Conservation (phyloP, 2,113 vertebrate species). For the Psephotus haematonotus region DNA sequence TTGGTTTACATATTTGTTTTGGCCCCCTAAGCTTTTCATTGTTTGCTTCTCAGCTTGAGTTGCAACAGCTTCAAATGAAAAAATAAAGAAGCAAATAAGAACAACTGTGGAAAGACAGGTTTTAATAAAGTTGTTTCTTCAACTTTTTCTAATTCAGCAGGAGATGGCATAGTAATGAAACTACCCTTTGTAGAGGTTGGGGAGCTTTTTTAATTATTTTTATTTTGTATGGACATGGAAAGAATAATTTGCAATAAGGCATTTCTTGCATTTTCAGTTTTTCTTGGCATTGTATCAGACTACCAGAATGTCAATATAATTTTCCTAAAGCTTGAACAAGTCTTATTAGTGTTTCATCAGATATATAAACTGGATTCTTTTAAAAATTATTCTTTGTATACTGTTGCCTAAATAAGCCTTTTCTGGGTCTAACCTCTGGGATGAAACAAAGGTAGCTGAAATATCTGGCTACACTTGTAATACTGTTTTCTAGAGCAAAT, state of each 20-base stretch:
- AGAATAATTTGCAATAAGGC: background rate
- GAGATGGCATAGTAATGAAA: background rate
- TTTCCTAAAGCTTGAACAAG: background rate
- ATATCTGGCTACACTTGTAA: background rate
- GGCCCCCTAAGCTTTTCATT: background rate
- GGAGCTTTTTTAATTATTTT: background rate
- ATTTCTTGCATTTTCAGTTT: background rate
- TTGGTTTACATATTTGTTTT: conserved; percentile 6
- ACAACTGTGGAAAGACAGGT: background rate
- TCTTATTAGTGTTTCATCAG: background rate
- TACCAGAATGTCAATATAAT: background rate
- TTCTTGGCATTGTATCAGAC: background rate
- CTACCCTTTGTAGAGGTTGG: background rate
- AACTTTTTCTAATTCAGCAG: background rate
- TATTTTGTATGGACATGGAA: background rate
- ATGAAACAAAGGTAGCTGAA: background rate
- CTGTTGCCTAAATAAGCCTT: background rate
- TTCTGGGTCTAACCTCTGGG: background rate
- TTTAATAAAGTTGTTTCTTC: background rate
- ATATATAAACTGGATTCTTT: background rate
- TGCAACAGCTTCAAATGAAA: background rate
- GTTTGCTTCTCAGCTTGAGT: background rate
- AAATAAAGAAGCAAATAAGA: background rate
- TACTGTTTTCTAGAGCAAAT: background rate
- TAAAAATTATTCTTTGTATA: background rate